Evolutionary conservation across 2,888 invertebrate species (phyloP), one percentile per base, ranked within the genome.

Genomic region (Hydrotaea diabolus): DNA sequence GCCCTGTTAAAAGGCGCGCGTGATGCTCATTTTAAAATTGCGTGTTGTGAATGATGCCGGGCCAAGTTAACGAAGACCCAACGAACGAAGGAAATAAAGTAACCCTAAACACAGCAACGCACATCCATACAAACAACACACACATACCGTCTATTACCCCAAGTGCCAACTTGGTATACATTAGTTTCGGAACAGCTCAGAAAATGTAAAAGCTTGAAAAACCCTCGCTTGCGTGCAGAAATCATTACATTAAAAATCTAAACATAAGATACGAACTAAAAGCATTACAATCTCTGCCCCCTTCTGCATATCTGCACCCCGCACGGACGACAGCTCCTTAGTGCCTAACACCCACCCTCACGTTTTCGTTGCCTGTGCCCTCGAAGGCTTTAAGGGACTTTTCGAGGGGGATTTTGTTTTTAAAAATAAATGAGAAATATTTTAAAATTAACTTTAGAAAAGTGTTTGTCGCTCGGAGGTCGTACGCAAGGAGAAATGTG

Each of bases 11-110:
- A 86, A 85, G 82, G 86, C 83, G 88, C 85, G 87, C 88, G 88
- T 89, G 88, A 87, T 87, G 85, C 88, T 90, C 88, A 87, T 89
- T 90, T 89, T 88, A 87, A 89, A 90, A 89, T 90, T 90, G 90
- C 90, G 90, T 90, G 90, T 87, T 87, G 78, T 80, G 74, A 55
- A 62, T 66, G 69, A 59, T 55, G 74, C 59, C 49, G 71, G 78
- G 26, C 31, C 64, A 80, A 77, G 43, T 73, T 26, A 46, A 13
- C 19, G 26, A 46, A 69, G 69, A 43, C 46, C 59, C 55, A 26
- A 26, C 49, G n/a, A 49, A 36, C 23, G 46, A n/a, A 59, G 31
- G 23, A 26, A 69, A 23, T 39, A 46, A 26, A 53, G 43, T 49
- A 64, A 46, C n/a, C 9, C 9, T 80, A 62, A 73, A 74, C n/a